Base-by-base conservation (phyloP, 2,113 vertebrate genomes). In the Eira barbara region DNA sequence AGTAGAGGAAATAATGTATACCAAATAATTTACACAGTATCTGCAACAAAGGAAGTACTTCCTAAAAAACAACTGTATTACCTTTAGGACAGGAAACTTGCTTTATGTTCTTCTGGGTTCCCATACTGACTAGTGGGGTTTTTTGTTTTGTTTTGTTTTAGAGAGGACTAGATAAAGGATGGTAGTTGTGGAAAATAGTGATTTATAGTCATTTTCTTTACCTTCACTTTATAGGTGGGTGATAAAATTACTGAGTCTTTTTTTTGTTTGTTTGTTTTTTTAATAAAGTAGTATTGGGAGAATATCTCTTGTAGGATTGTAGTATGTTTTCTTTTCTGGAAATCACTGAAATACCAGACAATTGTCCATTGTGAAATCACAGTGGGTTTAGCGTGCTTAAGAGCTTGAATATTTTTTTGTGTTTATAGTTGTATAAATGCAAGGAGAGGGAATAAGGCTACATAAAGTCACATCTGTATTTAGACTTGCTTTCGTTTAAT, bases 141-240 rank as follows among this genome's bases (percentile, higher is more conserved):
- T 55, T 55, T 55, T 55, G 52, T 55, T 55, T 45, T 42, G 27
- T 67, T n/a, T 65, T 31, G 10, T 14, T 65, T 65, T 57, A 57
- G 52, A 81, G 15, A 89, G 69, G 36, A 89, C 55, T 20, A 34
- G 78, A 10, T 78, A 27, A 83, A 91, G 9, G 21, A 7, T 84
- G 18, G 2, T 49, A 71, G 8, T 57, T 93, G 6, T 63, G 12
- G 36, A 67, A 96, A 15, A 59, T 1, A 78, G n/a, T 89, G 31
- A 81, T 84, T 78, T 95, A 67, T 69, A 47, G 34, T 71, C 3
- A 71, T 96, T 97, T 93, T 69, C 20, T 90, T 6, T 80, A 80
- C 4, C 10, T 67, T 59, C 11, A 59, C 23, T 25, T 92, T 89
- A 93, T 2, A 79, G 20, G 27, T 47, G 2, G 4, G 80, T 82